These are phyloP conservation scores for Oedothorax gibbosus DNA, from an alignment of 1,140 invertebrate species.

Conservation along the genomic window DNA sequence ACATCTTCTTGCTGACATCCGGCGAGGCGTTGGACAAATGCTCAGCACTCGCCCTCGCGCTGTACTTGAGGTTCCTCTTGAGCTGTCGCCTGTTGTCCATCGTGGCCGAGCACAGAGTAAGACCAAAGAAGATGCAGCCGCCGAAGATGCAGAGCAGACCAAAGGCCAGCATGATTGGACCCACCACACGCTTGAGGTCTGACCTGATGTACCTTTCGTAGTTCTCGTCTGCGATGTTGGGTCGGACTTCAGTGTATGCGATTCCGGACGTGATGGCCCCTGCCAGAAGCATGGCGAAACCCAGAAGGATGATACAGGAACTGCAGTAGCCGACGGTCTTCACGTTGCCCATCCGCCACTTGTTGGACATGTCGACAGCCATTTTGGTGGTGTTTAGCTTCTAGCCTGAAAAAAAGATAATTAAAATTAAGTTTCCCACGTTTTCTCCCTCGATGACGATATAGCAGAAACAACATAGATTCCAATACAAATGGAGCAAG, in stretches of 20 bases:
- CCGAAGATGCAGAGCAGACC: conserved; percentile 61
- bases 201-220: conserved; percentile 64
- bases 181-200: conserved; percentile 62
- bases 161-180: conserved; percentile 62
- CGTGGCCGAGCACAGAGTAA: conserved; percentile 44
- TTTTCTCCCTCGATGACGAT: too few species aligned
- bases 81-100: conserved; percentile 6
- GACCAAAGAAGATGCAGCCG: conserved; percentile 61
- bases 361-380: conserved; percentile 24
- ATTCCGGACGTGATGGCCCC: conserved; percentile 64
- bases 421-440: background rate
- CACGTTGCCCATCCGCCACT: conserved; percentile 47
- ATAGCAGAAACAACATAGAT: too few species aligned
- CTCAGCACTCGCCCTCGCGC: background rate
- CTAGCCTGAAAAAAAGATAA: background rate
- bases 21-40: conserved; percentile 8
- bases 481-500: too few species aligned
- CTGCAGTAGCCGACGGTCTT: conserved; percentile 47
- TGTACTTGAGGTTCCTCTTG: conserved; percentile 37
- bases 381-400: background rate
- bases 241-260: conserved; percentile 64
- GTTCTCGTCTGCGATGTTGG: conserved; percentile 64
- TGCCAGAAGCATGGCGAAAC: conserved; percentile 61
- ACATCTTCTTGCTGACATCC: conserved; percentile 38
- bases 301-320: conserved; percentile 42